phyloP scores from a whole-genome alignment of 1,140 invertebrate genomes.

The Triops longicaudatus region DNA sequence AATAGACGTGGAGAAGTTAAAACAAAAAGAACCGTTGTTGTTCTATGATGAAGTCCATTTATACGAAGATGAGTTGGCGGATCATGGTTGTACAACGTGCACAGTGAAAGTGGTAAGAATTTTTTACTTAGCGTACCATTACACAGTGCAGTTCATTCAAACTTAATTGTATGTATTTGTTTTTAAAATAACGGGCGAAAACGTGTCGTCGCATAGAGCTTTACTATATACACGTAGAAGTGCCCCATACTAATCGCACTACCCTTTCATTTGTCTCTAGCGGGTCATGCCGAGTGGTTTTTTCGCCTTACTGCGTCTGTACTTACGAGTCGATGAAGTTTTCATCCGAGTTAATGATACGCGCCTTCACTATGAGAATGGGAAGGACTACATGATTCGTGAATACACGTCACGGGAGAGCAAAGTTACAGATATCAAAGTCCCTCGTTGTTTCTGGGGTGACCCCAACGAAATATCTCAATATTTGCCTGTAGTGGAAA shows the following conservation, averaged over 20 bases:
- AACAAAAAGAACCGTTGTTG: slow-evolving; percentile 79
- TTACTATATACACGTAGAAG: no score
- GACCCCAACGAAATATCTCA: slow-evolving; percentile 49
- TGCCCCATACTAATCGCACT: no score
- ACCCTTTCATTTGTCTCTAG: slow-evolving; percentile 48
- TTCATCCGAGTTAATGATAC: slow-evolving; percentile 85
- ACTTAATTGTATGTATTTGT: slow-evolving; percentile 24
- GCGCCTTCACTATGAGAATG: slow-evolving; percentile 75
- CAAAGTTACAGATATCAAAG: slow-evolving; percentile 51
- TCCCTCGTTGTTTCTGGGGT: slow-evolving; percentile 42
- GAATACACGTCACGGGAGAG: slow-evolving; percentile 68
- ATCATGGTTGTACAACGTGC: slow-evolving; percentile 85
- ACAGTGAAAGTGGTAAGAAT: slow-evolving; percentile 93
- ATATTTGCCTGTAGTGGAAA: slow-evolving; percentile 43
- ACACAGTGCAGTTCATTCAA: neutral
- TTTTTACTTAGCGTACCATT: slow-evolving; percentile 32
- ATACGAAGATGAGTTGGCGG: slow-evolving; percentile 97
- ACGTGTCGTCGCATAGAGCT: no score
- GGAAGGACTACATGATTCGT: slow-evolving; percentile 60
- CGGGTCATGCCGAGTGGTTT: slow-evolving; percentile 91
- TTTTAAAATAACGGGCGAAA: no score
- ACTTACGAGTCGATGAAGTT: slow-evolving; percentile 88
- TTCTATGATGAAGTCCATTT: slow-evolving; percentile 90
- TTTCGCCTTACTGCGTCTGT: slow-evolving; percentile 83
- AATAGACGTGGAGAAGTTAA: slow-evolving; percentile 85